phyloP scores from a whole-genome alignment of 2,113 vertebrate genomes.

The Toxostoma redivivum region DNA sequence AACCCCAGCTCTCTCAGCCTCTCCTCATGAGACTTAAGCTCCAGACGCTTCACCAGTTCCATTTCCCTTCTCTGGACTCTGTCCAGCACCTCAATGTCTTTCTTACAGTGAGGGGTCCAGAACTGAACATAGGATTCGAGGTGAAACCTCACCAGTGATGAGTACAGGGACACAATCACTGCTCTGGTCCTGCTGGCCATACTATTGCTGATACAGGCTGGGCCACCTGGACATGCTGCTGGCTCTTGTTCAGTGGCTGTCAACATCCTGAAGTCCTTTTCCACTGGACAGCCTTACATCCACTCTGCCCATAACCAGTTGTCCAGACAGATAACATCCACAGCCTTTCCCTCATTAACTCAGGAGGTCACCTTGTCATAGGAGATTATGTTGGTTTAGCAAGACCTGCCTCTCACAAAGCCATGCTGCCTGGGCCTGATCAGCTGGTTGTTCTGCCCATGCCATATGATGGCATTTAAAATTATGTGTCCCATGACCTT shows the following conservation, averaged over 20 bases:
- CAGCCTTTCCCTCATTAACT: background rate
- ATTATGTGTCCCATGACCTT: background rate
- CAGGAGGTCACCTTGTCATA: no score
- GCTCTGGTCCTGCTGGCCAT: background rate
- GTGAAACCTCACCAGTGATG: background rate
- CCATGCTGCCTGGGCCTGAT: background rate
- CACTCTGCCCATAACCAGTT: background rate
- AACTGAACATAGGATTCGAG: rapidly evolving
- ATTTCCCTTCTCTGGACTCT: background rate
- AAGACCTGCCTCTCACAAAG: background rate
- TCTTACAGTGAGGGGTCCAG: background rate
- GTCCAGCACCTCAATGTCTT: background rate
- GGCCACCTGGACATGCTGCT: background rate
- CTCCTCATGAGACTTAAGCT: background rate
- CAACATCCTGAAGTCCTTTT: background rate
- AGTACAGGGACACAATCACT: background rate
- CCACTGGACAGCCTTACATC: background rate
- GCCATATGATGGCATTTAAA: background rate
- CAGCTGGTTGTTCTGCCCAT: background rate
- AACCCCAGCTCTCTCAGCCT: background rate
- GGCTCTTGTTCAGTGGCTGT: background rate
- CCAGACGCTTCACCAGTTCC: background rate
- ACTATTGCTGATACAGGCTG: background rate
- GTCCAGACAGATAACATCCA: background rate
- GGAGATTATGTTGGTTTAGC: background rate